Evolutionary conservation across 2,797 vertebrate species (phyloP).

Genomic region (Enteromius mattozi): DNA sequence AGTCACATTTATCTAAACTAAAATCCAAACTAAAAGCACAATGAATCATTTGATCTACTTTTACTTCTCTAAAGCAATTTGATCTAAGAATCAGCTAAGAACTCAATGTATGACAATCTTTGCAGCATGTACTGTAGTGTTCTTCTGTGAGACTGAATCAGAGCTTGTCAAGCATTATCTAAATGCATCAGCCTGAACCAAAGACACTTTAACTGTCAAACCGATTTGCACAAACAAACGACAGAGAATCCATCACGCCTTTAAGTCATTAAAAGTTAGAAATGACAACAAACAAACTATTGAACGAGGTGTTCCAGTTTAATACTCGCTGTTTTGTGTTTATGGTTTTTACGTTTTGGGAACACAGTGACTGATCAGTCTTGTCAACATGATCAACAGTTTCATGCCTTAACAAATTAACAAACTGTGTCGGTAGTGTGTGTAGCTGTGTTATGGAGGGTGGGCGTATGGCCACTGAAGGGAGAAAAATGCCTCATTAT

Average conservation of each 20-base stretch:
- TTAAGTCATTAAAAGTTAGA: slow-evolving; percentile 36
- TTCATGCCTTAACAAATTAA: slow-evolving; percentile 13
- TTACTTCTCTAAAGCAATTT: not conserved
- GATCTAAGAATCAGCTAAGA: not conserved
- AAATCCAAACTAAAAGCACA: not conserved
- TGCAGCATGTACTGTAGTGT: not conserved
- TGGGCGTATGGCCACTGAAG: slow-evolving; percentile 18
- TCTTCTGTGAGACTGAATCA: not conserved
- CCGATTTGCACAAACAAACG: not conserved
- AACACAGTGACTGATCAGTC: slow-evolving; percentile 1
- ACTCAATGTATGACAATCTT: not conserved
- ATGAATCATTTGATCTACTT: not conserved
- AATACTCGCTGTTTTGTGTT: not conserved
- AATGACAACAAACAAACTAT: not conserved
- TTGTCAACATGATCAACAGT: slow-evolving; percentile 18
- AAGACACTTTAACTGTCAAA: slow-evolving; percentile 1
- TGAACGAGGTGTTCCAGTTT: not conserved
- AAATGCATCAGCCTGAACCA: not conserved
- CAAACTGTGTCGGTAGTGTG: not conserved
- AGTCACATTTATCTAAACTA: not conserved
- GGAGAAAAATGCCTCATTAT: slow-evolving; percentile 46
- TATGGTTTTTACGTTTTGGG: not conserved
- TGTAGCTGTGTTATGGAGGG: not conserved
- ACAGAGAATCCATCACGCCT: not conserved
- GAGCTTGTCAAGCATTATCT: not conserved